These are phyloP conservation scores for Cetonia aurata DNA, from an alignment of 2,888 invertebrate species.

Conservation along the genomic window DNA sequence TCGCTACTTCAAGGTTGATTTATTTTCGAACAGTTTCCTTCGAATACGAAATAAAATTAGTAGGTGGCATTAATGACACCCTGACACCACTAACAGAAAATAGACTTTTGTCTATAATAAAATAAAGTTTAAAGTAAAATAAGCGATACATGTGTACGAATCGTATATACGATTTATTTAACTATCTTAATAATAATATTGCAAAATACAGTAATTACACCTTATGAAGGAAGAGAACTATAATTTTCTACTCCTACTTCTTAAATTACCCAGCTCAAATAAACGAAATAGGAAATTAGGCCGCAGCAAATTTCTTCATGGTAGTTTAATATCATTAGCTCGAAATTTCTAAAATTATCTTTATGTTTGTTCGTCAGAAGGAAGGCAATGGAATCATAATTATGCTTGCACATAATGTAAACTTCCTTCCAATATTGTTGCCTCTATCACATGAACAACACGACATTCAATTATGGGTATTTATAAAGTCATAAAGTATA, in stretches of 20 bases:
- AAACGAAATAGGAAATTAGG: background rate
- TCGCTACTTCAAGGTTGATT: constrained; percentile 19
- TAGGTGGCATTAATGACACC: background rate
- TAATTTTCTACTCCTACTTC: too few relatives aligned
- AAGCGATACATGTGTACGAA: too few relatives aligned
- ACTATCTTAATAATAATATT: too few relatives aligned
- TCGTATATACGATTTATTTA: too few relatives aligned
- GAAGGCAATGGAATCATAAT: constrained; percentile 1
- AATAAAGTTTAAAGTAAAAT: too few relatives aligned
- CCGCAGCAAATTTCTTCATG: background rate
- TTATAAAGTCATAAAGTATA: background rate
- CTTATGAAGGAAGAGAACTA: too few relatives aligned
- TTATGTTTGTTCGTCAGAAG: background rate
- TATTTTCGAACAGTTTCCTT: background rate
- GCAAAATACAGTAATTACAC: too few relatives aligned
- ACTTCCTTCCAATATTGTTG: background rate
- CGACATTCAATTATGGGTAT: background rate
- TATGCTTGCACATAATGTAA: background rate
- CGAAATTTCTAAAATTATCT: constrained; percentile 6
- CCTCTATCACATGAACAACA: background rate
- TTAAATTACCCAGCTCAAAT: too few relatives aligned
- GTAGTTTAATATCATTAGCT: background rate
- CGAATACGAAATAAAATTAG: background rate
- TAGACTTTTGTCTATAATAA: too few relatives aligned
- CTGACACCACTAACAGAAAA: too few relatives aligned